phyloP scores from a whole-genome alignment of 2,113 vertebrate species.

The Sylvietta virens region DNA sequence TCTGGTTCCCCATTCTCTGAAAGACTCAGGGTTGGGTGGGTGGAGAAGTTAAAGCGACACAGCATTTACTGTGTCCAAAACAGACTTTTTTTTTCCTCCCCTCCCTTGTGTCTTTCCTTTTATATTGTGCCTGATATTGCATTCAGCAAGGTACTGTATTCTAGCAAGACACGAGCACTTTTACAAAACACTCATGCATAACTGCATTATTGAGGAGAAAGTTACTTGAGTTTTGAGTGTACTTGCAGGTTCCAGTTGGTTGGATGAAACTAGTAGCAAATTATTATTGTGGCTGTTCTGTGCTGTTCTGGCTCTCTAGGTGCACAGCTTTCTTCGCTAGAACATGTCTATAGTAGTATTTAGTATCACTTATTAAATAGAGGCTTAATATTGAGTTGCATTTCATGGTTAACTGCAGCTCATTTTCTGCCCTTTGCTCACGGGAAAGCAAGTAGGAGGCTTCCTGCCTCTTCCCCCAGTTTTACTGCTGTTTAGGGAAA shows the following conservation, averaged over 20 bases:
- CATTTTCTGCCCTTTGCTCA: constrained; percentile 48
- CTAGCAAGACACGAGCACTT: background rate
- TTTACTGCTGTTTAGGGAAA: background rate
- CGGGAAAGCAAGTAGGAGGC: background rate
- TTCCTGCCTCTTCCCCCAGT: background rate
- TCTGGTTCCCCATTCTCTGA: accelerated
- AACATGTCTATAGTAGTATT: background rate
- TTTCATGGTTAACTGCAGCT: constrained; percentile 27
- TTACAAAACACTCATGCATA: background rate
- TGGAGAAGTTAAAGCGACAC: background rate
- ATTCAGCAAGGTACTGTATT: background rate
- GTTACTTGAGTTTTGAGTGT: background rate
- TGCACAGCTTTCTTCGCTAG: background rate
- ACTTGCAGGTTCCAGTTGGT: background rate
- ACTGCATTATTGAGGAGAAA: background rate
- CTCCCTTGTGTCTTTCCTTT: background rate
- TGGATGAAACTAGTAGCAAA: background rate
- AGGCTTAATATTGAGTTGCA: background rate
- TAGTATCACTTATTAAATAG: constrained; percentile 9
- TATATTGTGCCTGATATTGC: background rate
- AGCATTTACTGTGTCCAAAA: background rate
- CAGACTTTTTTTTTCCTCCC: background rate
- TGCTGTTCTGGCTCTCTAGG: background rate
- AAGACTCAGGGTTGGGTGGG: background rate
- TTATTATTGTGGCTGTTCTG: background rate